Percentiles rank a stretch among this genome's conserved stretches.
Evolutionary conservation across 2,888 invertebrate species (phyloP).

Genomic region (Anarsia innoxiella): DNA sequence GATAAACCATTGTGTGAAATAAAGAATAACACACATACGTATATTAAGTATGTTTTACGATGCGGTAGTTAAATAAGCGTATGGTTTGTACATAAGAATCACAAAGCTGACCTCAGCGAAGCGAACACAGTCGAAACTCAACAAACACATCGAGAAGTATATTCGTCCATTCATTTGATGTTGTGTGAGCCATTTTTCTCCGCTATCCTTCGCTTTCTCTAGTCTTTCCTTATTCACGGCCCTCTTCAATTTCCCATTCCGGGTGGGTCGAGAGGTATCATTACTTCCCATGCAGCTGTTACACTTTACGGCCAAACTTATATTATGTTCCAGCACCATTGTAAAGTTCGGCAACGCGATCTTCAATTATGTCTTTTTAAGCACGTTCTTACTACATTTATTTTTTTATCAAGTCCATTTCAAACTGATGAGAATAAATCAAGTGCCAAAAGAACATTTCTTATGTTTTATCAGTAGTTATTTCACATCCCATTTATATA

Average conservation of each 20-base stretch:
- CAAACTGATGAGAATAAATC: neutral
- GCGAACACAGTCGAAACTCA: too few relatives aligned
- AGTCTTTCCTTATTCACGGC: conserved; percentile 39
- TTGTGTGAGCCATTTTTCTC: conserved; percentile 36
- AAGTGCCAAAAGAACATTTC: conserved; percentile 19
- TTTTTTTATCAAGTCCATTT: too few relatives aligned
- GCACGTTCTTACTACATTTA: conserved; percentile 8
- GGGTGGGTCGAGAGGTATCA: conserved; percentile 45
- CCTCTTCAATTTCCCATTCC: conserved; percentile 48
- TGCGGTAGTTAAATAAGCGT: too few relatives aligned
- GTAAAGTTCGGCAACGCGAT: conserved; percentile 47
- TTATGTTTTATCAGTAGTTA: too few relatives aligned
- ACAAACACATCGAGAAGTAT: too few relatives aligned
- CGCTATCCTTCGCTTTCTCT: conserved; percentile 35
- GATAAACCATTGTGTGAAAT: too few relatives aligned
- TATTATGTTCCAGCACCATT: conserved; percentile 57
- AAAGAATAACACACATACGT: too few relatives aligned
- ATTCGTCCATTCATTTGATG: conserved; percentile 39
- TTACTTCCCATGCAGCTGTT: conserved; percentile 64
- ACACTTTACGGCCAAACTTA: conserved; percentile 63
- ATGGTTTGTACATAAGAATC: too few relatives aligned
- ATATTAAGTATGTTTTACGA: too few relatives aligned
- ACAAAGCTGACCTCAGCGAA: too few relatives aligned
- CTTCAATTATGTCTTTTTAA: conserved; percentile 32
- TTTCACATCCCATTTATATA: too few relatives aligned